phyloP scores from a whole-genome alignment of 2,888 invertebrate genomes.

The Chirona hameri region DNA sequence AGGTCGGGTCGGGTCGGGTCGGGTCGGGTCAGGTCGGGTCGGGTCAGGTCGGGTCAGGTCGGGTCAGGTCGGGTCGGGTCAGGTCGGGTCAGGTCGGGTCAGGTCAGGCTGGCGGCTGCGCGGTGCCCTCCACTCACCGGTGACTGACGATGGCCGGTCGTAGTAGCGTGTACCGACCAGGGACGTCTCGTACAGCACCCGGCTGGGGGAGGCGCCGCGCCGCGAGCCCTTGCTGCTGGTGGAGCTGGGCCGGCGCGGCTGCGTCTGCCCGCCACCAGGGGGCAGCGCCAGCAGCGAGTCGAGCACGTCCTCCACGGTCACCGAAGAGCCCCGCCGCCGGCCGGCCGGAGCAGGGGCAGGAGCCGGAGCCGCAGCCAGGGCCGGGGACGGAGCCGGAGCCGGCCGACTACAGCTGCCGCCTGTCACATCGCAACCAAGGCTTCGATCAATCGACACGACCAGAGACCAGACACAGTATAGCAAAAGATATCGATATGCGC shows the following conservation, averaged over 20 bases:
- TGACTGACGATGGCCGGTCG: not conserved
- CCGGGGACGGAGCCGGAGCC: not conserved
- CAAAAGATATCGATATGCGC: no score
- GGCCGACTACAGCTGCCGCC: no score
- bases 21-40: no score
- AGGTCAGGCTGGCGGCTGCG: slow-evolving; percentile 1
- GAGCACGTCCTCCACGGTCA: slow-evolving; percentile 88
- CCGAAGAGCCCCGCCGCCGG: slow-evolving; percentile 48
- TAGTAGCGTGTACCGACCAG: slow-evolving; percentile 24
- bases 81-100: no score
- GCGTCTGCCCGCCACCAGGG: slow-evolving; percentile 29
- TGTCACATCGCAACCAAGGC: no score
- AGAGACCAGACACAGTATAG: no score
- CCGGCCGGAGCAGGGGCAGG: not conserved
- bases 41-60: no score
- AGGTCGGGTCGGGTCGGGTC: no score
- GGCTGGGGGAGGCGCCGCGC: slow-evolving; percentile 30
- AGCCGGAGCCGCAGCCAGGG: not conserved
- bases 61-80: no score
- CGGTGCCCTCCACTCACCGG: not conserved
- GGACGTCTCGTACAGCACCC: slow-evolving; percentile 23
- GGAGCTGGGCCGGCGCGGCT: slow-evolving; percentile 31
- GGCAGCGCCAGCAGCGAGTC: slow-evolving; percentile 76
- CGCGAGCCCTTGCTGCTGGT: slow-evolving; percentile 34
- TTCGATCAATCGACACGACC: no score